phyloP scores from a whole-genome alignment of 2,888 invertebrate genomes.

The Cenopis cana region DNA sequence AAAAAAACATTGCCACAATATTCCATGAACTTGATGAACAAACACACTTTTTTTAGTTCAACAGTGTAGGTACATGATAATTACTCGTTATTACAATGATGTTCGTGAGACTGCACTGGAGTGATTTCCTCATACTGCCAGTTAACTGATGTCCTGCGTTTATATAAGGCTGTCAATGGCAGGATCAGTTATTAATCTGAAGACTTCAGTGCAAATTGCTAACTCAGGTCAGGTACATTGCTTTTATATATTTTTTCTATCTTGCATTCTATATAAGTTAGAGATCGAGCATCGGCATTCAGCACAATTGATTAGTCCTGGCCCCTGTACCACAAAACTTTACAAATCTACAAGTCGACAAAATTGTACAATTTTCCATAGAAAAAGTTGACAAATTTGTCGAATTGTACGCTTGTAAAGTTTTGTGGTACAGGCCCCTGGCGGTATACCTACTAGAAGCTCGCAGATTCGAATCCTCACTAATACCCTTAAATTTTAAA shows the following conservation, averaged over 20 bases:
- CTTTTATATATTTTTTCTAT: not conserved
- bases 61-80: not conserved
- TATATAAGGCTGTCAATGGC: conserved; percentile 24
- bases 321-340: too few relatives aligned
- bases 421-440: too few relatives aligned
- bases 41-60: not conserved
- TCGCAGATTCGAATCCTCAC: too few relatives aligned
- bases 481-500: too few relatives aligned
- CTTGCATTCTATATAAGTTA: too few relatives aligned
- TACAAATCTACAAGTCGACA: too few relatives aligned
- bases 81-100: conserved; percentile 25
- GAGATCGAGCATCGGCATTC: too few relatives aligned
- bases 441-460: too few relatives aligned
- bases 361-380: too few relatives aligned
- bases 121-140: not conserved
- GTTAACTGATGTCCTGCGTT: conserved; percentile 1
- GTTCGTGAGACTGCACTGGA: conserved; percentile 6
- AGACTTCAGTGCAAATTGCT: not conserved
- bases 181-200: conserved; percentile 10
- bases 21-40: not conserved
- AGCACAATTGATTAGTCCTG: too few relatives aligned
- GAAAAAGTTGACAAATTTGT: too few relatives aligned
- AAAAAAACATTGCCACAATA: not conserved
- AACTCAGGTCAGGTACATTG: conserved; percentile 1
- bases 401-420: too few relatives aligned